phyloP scores from a whole-genome alignment of 2,888 invertebrate genomes.

The Antitype chi region DNA sequence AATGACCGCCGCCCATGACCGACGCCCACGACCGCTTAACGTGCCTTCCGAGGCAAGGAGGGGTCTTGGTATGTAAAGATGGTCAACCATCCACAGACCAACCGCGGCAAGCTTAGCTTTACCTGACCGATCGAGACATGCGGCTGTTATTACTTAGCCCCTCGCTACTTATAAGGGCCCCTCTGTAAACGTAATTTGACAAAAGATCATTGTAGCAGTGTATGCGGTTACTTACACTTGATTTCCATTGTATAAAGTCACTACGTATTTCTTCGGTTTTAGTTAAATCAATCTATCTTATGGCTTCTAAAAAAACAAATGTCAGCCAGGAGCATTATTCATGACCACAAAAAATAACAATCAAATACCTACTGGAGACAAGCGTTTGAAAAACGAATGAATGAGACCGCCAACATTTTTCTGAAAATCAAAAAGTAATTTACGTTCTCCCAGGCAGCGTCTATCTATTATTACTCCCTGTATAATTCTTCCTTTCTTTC shows the following conservation, averaged over 20 bases:
- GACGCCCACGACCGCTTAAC: too few relatives aligned
- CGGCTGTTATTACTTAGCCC: too few relatives aligned
- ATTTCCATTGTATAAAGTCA: not conserved
- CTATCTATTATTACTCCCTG: slow-evolving; percentile 56
- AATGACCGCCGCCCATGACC: too few relatives aligned
- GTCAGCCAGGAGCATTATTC: slow-evolving; percentile 3
- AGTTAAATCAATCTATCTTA: too few relatives aligned
- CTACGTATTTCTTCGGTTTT: not conserved
- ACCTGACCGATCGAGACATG: too few relatives aligned
- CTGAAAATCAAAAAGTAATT: slow-evolving; percentile 65
- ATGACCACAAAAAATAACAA: slow-evolving; percentile 15
- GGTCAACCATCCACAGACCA: too few relatives aligned
- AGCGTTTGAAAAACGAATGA: slow-evolving; percentile 44
- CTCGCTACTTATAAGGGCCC: not conserved
- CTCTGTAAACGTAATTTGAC: not conserved
- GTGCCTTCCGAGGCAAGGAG: too few relatives aligned
- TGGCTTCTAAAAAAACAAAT: not conserved
- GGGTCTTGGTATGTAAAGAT: too few relatives aligned
- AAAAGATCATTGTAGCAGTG: not conserved
- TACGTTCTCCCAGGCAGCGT: slow-evolving; percentile 49
- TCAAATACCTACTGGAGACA: slow-evolving; percentile 20
- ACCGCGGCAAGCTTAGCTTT: too few relatives aligned
- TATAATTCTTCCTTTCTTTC: slow-evolving; percentile 39
- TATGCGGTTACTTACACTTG: not conserved
- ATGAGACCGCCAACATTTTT: slow-evolving; percentile 30